Conservation (phyloP, 2,888 invertebrate genomes). For the Drosophila affinis region DNA sequence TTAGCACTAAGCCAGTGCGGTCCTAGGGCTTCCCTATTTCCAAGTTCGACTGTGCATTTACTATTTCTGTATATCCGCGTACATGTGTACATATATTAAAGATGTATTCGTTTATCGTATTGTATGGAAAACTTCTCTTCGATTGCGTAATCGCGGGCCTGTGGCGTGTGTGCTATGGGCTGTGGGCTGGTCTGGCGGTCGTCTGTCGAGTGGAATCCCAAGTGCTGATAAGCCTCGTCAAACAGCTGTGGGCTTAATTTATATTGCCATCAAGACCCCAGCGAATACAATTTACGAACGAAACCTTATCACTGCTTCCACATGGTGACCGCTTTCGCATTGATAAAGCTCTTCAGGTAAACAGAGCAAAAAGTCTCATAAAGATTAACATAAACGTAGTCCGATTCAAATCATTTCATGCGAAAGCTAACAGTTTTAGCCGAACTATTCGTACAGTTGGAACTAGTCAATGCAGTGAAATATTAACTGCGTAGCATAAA, state of each 20-base stretch:
- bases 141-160: conserved; percentile 26
- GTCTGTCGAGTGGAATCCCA: conserved; percentile 17
- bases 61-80: conserved; percentile 22
- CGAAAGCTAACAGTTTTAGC: conserved; percentile 5
- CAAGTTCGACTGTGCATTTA: conserved; percentile 28
- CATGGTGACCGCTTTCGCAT: conserved; percentile 13
- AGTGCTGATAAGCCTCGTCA: conserved; percentile 10
- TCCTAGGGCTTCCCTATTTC: conserved; percentile 39
- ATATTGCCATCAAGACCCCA: conserved; percentile 23
- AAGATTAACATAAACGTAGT: conserved; percentile 5
- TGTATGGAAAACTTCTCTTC: conserved; percentile 29
- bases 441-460: not conserved
- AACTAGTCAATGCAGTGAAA: not conserved
- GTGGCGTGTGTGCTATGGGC: conserved; percentile 3
- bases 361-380: conserved; percentile 13
- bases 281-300: conserved; percentile 20
- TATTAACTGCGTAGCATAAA: conserved; percentile 12
- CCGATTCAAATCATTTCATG: conserved; percentile 5
- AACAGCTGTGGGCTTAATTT: conserved; percentile 11
- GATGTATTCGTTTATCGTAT: conserved; percentile 32
- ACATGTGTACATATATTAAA: conserved; percentile 40
- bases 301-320: conserved; percentile 20
- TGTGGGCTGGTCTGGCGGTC: conserved; percentile 16
- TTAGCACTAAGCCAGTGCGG: conserved; percentile 45
- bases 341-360: conserved; percentile 28